Evolutionary conservation across 2,888 invertebrate genomes (phyloP).

Genomic region (Phasia obesa): DNA sequence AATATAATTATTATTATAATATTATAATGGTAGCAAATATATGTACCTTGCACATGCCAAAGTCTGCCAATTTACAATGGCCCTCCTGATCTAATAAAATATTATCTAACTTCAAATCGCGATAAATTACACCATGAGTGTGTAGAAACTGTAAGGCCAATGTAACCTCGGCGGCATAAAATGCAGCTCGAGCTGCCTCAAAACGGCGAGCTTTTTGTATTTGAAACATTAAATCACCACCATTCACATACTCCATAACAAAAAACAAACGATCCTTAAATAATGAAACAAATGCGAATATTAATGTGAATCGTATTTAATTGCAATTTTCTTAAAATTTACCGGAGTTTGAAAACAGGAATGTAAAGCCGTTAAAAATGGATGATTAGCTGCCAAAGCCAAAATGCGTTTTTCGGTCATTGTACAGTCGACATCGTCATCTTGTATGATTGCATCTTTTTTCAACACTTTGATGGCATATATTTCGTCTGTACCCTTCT

Average conservation of each 20-base stretch:
- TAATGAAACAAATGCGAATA: neutral
- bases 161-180: constrained; percentile 99
- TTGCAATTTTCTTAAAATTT: constrained; percentile 22
- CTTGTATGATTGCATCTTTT: constrained; percentile 98
- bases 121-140: constrained; percentile 97
- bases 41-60: constrained; percentile 98
- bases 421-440: constrained; percentile 99
- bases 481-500: constrained; percentile 94
- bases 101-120: constrained; percentile 99
- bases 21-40: too few relatives aligned
- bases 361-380: constrained; percentile 98
- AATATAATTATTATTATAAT: too few relatives aligned
- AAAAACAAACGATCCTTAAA: constrained; percentile 94
- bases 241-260: constrained; percentile 99
- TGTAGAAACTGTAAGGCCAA: constrained; percentile 98
- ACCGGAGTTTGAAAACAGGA: constrained; percentile 98
- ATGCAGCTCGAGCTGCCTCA: constrained; percentile 95
- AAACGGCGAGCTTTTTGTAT: constrained; percentile 99
- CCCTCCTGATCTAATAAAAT: constrained; percentile 98
- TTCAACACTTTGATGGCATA: constrained; percentile 95
- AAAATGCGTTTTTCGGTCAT: constrained; percentile 99
- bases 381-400: constrained; percentile 98
- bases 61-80: constrained; percentile 96
- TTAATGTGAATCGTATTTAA: neutral
- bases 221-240: constrained; percentile 99